phyloP scores from a whole-genome alignment of 2,797 vertebrate species.

The Sebastes glaucus region DNA sequence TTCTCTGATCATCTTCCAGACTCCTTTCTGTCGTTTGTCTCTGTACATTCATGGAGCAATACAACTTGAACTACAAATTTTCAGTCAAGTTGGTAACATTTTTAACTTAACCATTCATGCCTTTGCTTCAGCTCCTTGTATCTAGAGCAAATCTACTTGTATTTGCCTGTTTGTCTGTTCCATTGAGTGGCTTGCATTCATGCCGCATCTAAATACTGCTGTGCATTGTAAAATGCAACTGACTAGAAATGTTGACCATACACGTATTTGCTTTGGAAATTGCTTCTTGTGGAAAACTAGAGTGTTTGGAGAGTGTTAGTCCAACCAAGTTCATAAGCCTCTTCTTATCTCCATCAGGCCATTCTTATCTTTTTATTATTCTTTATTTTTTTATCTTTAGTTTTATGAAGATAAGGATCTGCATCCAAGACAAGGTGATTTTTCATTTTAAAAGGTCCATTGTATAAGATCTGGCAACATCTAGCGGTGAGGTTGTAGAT shows the following conservation, averaged over 20 bases:
- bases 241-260: background rate
- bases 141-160: background rate
- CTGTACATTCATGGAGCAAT: background rate
- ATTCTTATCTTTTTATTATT: background rate
- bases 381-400: background rate
- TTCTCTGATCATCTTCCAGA: background rate
- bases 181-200: background rate
- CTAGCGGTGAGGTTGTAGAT: too few relatives aligned
- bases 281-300: background rate
- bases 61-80: background rate
- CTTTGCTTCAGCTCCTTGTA: background rate
- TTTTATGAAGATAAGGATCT: background rate
- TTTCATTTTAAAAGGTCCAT: background rate
- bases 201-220: background rate
- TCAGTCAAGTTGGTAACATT: background rate
- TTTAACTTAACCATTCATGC: background rate
- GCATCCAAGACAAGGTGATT: background rate
- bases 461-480: too few relatives aligned
- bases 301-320: background rate
- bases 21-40: background rate
- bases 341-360: background rate
- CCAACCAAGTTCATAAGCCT: too few relatives aligned
- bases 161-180: background rate
- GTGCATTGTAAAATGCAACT: background rate
- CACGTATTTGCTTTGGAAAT: background rate